A percentile compares a stretch with the other conserved stretches of the same genome.
Evolutionary conservation across 2,113 vertebrate species (phyloP).

Genomic region (Chaenocephalus aceratus): DNA sequence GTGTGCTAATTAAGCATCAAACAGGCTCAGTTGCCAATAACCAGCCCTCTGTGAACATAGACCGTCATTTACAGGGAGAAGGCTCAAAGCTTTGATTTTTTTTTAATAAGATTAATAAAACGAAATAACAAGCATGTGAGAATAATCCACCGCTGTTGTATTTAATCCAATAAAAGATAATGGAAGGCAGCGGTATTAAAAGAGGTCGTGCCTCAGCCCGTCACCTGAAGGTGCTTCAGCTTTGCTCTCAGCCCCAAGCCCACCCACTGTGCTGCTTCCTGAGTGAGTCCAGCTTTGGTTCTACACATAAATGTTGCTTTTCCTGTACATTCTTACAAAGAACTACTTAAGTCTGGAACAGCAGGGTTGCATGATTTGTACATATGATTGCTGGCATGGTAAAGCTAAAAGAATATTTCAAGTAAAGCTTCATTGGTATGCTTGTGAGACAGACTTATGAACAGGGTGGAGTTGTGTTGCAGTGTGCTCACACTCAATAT

Average conservation of each 20-base stretch:
- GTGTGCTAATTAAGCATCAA: slow-evolving; percentile 75
- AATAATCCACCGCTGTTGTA: slow-evolving; percentile 59
- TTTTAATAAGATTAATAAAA: slow-evolving; percentile 74
- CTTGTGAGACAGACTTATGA: slow-evolving; percentile 17
- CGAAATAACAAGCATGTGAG: slow-evolving; percentile 73
- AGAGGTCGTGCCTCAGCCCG: slow-evolving; percentile 52
- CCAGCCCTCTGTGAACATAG: not conserved
- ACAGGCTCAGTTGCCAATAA: slow-evolving; percentile 56
- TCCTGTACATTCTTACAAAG: slow-evolving; percentile 36
- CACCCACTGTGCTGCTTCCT: slow-evolving; percentile 75
- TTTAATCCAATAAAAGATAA: slow-evolving; percentile 71
- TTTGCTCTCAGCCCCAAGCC: slow-evolving; percentile 45
- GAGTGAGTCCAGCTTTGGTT: slow-evolving; percentile 57
- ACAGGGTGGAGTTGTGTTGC: slow-evolving; percentile 28
- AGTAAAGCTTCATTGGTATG: slow-evolving; percentile 22
- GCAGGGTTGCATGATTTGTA: not conserved
- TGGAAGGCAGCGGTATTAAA: slow-evolving; percentile 67
- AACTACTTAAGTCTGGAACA: slow-evolving; percentile 17
- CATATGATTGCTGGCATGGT: slow-evolving; percentile 4
- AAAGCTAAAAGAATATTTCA: slow-evolving; percentile 1
- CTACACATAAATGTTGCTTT: slow-evolving; percentile 45
- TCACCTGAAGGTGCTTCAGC: slow-evolving; percentile 63
- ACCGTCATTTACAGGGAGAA: slow-evolving; percentile 49
- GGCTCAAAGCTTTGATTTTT: slow-evolving; percentile 40
- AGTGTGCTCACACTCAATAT: not conserved